Evolutionary conservation across 2,797 vertebrate species (phyloP), one percentile per base, ranked within the genome.

Genomic region (Onychomys arenicola): DNA sequence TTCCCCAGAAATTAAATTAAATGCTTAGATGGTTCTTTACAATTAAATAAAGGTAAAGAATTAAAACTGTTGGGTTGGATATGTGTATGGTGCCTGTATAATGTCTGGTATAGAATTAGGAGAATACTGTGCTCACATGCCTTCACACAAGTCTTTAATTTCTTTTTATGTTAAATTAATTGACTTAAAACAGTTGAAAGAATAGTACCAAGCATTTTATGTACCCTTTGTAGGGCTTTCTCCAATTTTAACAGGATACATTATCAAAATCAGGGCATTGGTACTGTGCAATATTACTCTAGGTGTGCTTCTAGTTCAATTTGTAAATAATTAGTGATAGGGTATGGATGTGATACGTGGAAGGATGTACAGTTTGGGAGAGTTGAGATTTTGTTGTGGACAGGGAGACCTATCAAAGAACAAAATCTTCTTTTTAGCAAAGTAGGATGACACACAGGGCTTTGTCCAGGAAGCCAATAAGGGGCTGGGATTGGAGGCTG

Each of bases 381-480:
- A 82, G 19, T 7, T 94, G 93, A 82, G 71, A 96, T 96, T 96
- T 98, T 16, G 90, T 57, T 93, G 13, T 90, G 59, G 96, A 80
- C 61, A 88, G 23, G 19, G 43, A 93, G 43, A 92, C 91, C 87
- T 65, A 96, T 96, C 59, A 90, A 95, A 94, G 67, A 96, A 91
- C 75, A 95, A 94, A 55, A n/a, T 27, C 34, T 43, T 3, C 65
- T 71, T 84, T 83, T 81, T 77, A 90, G 65, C 52, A 91, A 96
- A 97, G 73, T 84, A 97, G 77, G 34, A 77, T 83, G 89, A 92
- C 17, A 93, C 92, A 86, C 46, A 25, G 55, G 89, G 89, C 61
- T 67, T 96, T 96, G 85, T 94, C 88, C 78, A 4, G 71, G 17
- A 86, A 95, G 77, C 65, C 76, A 63, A 82, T 37, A 88, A 93